Base-by-base conservation (phyloP, 2,888 invertebrate genomes). In the Trachelus tabidus region DNA sequence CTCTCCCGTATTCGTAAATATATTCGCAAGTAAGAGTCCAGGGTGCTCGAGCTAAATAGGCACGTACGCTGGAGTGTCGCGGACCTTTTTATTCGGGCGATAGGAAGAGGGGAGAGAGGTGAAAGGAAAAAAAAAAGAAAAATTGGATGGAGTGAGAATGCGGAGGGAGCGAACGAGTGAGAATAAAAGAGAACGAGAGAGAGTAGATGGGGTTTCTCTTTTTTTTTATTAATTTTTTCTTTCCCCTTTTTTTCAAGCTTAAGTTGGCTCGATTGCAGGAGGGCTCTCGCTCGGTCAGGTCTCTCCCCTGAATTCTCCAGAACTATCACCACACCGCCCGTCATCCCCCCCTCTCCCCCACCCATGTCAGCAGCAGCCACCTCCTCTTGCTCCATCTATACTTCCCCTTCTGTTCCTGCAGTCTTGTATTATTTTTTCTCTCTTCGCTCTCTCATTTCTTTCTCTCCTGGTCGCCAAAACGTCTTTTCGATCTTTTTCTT, bases 381-480 rank as follows among this genome's bases (percentile, higher is more conserved):
- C 56, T 56, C 56, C 9, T 23, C 2, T 23, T 56, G 40, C 23
- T 9, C 23, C 56, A 23, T 56, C 56, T 23, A 23, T 23, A 56
- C 2, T 23, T 56, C 56, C 56, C 56, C 56, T 9, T 56, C 56
- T 56, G 56, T 23, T 23, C 9, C 56, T 56, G 56, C 23, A 56
- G 6, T 56, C 56, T 1, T 15, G 56, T 23, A 23, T 56, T 56
- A 56, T 23, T 56, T 23, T 56, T 40, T 23, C 6, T 23, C 40
- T 40, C 40, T 40, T 4, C 35, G 35, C 34, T 68, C 33, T 37
- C 68, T 33, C 40, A 34, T 12, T 76, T 37, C 73, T 34, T 73
- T 75, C 71, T 73, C 75, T 35, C 56, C 68, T 6, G 69, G 75
- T 76, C 75, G 56, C 74, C 74, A 37, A 79, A 79, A 75, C 79